Base-by-base conservation (phyloP, 2,797 vertebrate genomes). In the Rhynchonycteris naso region DNA sequence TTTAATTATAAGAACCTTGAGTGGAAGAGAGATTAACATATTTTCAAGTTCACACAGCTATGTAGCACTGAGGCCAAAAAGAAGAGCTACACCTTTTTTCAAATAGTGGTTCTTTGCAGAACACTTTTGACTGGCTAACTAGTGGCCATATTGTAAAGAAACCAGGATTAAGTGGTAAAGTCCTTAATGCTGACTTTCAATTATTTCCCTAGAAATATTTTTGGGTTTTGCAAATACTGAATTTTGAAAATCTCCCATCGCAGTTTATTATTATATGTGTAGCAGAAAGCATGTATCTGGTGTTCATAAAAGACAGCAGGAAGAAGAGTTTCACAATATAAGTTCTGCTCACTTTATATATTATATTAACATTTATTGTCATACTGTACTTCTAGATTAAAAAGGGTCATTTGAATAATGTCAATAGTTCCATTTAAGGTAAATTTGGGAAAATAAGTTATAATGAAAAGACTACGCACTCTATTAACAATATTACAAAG, bases 1-100 rank as follows among this genome's bases (percentile, higher is more conserved):
- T 94, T 96, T 96, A 96, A 96, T 96, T 94, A 83, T 38, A 85
- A 85, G 54, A 94, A 80, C 5, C 5, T 38, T 54, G 33, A 93
- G 54, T 95, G 69, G 80, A 91, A 93, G 38, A 72, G 47, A 95
- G 65, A 81, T 94, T 96, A 96, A 94, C 58, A 33, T 78, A 82
- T n/a, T 94, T 91, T 43, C 65, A 90, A 79, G 43, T 68, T 88
- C 56, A 91, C 30, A 88, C 19, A 96, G 43, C 63, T 87, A n/a
- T 68, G 21, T 38, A 88, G 65, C 28, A 72, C 35, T 33, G 79
- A 95, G 15, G 65, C 56, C 30, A 84, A 80, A 74, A 87, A 69
- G 33, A 59, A 93, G 26, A 88, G 19, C 28, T 59, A 79, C 1
- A 84, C 35, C 28, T 87, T 74, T 91, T 82, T 78, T 35, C 26